phyloP scores from a whole-genome alignment of 2,113 vertebrate species.

The Sturnira hondurensis region DNA sequence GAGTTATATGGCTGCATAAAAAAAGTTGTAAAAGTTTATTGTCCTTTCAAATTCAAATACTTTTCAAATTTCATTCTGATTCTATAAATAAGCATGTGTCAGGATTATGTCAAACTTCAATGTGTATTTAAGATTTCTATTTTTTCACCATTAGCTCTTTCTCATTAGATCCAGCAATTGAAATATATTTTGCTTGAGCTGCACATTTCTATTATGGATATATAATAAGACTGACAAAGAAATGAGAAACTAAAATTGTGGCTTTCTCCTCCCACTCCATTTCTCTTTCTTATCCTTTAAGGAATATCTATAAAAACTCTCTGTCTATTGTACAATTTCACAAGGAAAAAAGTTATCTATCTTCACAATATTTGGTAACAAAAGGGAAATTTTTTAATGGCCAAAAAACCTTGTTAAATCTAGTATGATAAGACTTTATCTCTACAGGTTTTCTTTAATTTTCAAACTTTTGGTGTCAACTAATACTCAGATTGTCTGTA shows the following conservation, averaged over 20 bases:
- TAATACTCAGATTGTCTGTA: not conserved
- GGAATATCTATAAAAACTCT: not conserved
- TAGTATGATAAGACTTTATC: not conserved
- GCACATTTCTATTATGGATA: not conserved
- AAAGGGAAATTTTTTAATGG: not conserved
- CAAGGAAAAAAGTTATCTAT: not conserved
- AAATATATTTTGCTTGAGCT: conserved; percentile 29
- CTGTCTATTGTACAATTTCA: not conserved
- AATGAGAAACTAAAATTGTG: conserved; percentile 7
- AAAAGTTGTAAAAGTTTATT: not conserved
- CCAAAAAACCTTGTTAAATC: not conserved
- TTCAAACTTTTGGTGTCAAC: not conserved
- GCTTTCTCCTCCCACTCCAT: not conserved
- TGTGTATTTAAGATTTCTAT: not conserved
- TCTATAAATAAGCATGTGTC: conserved; percentile 38
- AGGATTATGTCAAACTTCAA: conserved; percentile 16
- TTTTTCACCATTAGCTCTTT: conserved; percentile 17
- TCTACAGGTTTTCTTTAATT: not conserved
- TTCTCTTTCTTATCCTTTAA: not conserved
- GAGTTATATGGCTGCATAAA: not conserved
- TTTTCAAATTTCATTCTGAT: not conserved
- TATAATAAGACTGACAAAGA: conserved; percentile 32
- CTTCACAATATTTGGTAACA: not conserved
- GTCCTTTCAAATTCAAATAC: not conserved
- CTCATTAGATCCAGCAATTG: conserved; percentile 5